These are phyloP conservation scores for Elegia similella DNA, from an alignment of 2,888 invertebrate species.

Conservation along the genomic window DNA sequence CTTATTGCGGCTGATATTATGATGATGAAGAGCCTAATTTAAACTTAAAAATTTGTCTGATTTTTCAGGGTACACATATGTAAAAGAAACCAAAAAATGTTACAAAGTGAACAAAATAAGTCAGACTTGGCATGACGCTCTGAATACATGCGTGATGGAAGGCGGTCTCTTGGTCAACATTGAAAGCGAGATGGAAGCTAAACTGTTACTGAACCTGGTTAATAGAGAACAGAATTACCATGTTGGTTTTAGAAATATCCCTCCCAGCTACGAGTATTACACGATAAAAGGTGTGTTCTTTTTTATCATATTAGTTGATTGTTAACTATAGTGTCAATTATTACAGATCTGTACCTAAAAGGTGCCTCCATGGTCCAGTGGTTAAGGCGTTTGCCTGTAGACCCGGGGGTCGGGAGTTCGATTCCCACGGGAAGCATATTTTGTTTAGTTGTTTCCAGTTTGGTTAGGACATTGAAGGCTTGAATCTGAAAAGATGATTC, in stretches of 20 bases:
- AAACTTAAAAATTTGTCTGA: background rate
- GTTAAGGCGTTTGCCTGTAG: too few relatives aligned
- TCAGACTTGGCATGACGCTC: constrained; percentile 30
- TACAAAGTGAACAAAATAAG: constrained; percentile 29
- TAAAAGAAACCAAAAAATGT: constrained; percentile 30
- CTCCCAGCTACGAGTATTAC: constrained; percentile 27
- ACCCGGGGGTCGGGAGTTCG: too few relatives aligned
- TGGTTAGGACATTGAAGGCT: too few relatives aligned
- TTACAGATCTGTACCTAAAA: too few relatives aligned
- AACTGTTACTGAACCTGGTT: constrained; percentile 10
- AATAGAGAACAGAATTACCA: constrained; percentile 19
- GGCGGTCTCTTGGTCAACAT: constrained; percentile 29
- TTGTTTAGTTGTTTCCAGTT: too few relatives aligned
- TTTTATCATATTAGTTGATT: too few relatives aligned
- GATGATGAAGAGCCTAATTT: background rate
- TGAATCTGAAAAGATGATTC: too few relatives aligned
- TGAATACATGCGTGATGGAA: constrained; percentile 35
- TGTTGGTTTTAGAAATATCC: constrained; percentile 32
- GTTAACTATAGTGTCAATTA: too few relatives aligned
- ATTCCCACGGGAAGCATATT: too few relatives aligned
- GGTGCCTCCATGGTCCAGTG: too few relatives aligned
- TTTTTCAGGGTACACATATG: constrained; percentile 32
- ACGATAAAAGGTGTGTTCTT: constrained; percentile 36
- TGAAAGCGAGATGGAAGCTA: constrained; percentile 21
- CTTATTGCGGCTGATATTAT: too few relatives aligned